Evolutionary conservation across 2,888 invertebrate species (phyloP).

Genomic region (Ecdyonurus torrentis): DNA sequence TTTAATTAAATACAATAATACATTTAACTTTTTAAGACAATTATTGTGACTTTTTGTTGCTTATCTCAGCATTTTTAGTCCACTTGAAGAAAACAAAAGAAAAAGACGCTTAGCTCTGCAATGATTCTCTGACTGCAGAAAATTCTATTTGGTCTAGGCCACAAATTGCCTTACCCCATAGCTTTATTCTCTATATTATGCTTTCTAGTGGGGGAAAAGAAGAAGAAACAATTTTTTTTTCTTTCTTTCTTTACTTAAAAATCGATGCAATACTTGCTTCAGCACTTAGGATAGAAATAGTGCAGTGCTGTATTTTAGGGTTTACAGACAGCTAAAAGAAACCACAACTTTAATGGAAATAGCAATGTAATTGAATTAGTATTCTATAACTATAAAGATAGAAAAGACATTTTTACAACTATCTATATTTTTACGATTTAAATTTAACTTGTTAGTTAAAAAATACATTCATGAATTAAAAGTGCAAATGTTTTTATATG

Average conservation of each 20-base stretch:
- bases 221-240: background rate
- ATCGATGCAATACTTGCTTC: background rate
- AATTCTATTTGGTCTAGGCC: background rate
- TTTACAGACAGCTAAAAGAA: background rate
- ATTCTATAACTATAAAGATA: no score
- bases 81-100: no score
- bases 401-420: no score
- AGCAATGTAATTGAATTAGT: background rate
- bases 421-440: no score
- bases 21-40: no score
- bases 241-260: background rate
- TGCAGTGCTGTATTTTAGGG: background rate
- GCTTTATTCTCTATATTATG: no score
- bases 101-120: background rate
- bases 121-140: background rate
- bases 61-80: background rate
- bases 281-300: background rate
- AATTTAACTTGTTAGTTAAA: background rate
- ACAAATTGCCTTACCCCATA: background rate
- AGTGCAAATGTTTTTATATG: no score
- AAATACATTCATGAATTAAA: background rate
- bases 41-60: no score
- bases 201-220: no score
- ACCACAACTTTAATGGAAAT: background rate
- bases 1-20: no score